phyloP scores from a whole-genome alignment of 2,888 invertebrate species.

The Lapara coniferarum region DNA sequence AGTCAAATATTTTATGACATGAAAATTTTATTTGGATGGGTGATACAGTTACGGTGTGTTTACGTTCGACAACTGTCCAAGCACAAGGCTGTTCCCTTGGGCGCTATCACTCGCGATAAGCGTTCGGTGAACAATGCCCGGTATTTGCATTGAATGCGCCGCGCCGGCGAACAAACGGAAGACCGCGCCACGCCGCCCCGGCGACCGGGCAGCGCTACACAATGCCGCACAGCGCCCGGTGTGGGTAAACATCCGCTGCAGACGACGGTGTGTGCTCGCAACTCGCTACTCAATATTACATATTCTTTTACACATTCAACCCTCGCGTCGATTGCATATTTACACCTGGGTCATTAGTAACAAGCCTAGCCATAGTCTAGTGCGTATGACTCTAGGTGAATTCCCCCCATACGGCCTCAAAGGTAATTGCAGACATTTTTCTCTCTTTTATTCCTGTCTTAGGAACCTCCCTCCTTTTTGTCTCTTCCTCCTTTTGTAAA shows the following conservation, averaged over 20 bases:
- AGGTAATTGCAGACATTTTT: no score
- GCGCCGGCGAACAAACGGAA: slow-evolving; percentile 7
- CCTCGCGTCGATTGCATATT: background rate
- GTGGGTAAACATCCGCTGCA: slow-evolving; percentile 11
- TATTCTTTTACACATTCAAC: background rate
- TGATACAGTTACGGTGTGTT: background rate
- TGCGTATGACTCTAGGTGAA: no score
- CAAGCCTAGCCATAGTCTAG: no score
- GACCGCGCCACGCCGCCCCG: background rate
- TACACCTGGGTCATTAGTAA: no score
- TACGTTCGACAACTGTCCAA: slow-evolving; percentile 2
- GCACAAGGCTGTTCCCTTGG: slow-evolving; percentile 19
- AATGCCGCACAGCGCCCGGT: background rate
- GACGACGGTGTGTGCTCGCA: no score
- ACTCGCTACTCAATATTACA: background rate
- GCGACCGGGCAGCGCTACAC: background rate
- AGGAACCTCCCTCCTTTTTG: no score
- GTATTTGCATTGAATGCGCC: slow-evolving; percentile 9
- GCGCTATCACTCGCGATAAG: slow-evolving; percentile 7
- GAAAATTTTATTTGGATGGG: no score
- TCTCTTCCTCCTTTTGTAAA: no score
- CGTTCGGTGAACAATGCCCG: background rate
- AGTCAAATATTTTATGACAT: no score
- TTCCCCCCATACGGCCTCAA: no score
- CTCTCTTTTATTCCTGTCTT: no score